phyloP scores from a whole-genome alignment of 2,797 vertebrate genomes.

The Syngnathus acus region DNA sequence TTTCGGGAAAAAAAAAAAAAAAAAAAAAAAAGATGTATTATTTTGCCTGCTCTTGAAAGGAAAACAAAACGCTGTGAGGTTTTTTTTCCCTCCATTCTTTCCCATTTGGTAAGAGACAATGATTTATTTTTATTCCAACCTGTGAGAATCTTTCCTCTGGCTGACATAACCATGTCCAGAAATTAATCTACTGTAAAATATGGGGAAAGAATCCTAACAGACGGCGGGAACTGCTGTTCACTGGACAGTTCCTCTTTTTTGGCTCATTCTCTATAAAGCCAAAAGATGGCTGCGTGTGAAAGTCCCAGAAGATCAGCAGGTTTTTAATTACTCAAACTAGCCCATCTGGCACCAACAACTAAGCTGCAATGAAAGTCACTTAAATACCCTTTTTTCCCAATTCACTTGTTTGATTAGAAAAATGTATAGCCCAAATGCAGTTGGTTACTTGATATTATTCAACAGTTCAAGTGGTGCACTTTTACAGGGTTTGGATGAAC shows the following conservation, averaged over 20 bases:
- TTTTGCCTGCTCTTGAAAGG: background rate
- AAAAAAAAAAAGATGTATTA: background rate
- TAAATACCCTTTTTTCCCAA: background rate
- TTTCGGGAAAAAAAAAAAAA: background rate
- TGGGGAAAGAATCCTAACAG: background rate
- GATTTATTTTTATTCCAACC: background rate
- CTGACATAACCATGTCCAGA: background rate
- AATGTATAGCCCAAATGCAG: background rate
- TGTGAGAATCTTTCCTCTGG: background rate
- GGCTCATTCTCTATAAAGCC: background rate
- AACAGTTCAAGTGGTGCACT: background rate
- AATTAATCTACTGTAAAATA: constrained; percentile 3
- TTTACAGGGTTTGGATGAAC: background rate
- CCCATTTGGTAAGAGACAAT: background rate
- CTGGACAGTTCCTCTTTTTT: background rate
- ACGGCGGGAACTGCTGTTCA: background rate
- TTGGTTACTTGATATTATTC: background rate
- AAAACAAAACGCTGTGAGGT: background rate
- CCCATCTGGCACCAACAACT: background rate
- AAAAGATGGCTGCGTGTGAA: constrained; percentile 3
- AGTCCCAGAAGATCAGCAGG: constrained; percentile 1
- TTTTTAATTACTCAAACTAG: constrained; percentile 2
- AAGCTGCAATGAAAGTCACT: background rate
- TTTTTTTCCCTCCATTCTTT: background rate
- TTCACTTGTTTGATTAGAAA: background rate